These are phyloP conservation scores for Lottia scabra DNA, from an alignment of 2,888 invertebrate genomes.

Conservation along the genomic window DNA sequence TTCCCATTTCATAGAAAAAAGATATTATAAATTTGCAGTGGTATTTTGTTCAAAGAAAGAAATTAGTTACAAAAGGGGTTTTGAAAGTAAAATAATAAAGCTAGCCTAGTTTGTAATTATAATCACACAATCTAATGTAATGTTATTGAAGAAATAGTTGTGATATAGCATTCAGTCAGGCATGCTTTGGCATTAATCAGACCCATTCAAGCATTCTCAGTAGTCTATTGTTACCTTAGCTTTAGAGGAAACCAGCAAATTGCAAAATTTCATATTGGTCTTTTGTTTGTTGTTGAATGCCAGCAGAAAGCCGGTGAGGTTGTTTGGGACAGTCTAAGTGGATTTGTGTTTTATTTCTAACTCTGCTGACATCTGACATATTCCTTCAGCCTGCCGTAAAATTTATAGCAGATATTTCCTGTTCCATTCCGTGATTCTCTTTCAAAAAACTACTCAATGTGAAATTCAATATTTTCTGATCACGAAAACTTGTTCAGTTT, in stretches of 20 bases:
- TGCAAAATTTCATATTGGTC: constrained; percentile 2
- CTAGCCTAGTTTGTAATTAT: background rate
- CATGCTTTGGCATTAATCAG: background rate
- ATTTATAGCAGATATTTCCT: constrained; percentile 2
- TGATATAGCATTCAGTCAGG: background rate
- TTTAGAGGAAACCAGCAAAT: constrained; percentile 4
- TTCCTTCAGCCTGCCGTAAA: constrained; percentile 3
- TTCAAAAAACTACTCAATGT: background rate
- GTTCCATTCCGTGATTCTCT: background rate
- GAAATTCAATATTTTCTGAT: constrained; percentile 6
- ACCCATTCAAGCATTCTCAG: background rate
- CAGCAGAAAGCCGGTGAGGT: background rate
- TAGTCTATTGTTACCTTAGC: background rate
- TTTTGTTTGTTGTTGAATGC: constrained; percentile 3
- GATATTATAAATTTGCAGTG: too few species aligned
- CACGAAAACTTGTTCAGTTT: background rate
- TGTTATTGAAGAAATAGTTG: background rate
- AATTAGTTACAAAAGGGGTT: background rate
- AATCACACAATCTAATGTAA: background rate
- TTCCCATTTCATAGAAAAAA: too few species aligned
- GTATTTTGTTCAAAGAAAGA: background rate
- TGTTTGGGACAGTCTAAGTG: constrained; percentile 3
- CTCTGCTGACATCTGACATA: background rate
- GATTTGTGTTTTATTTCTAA: background rate
- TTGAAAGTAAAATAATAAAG: constrained; percentile 2